Evolutionary conservation across 2,888 invertebrate genomes (phyloP), one percentile per base, ranked within the genome.

Genomic region (Cremastinae sp.): DNA sequence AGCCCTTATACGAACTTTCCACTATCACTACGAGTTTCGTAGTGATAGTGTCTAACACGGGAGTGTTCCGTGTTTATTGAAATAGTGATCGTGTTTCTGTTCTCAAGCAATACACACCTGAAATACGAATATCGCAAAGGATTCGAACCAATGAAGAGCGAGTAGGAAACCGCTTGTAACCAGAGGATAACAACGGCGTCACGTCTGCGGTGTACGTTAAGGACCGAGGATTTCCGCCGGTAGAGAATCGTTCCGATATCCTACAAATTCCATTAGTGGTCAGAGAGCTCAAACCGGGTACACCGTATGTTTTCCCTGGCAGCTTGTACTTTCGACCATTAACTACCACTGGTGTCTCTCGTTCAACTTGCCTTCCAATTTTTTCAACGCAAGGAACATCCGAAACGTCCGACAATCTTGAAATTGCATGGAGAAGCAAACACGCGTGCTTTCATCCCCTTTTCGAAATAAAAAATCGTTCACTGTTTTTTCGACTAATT

Each of bases 211-310:
- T 28, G 28, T 14, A 51, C 35, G 47, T 14, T 41, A 9, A 43
- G 68, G 43, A 61, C 12, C 43, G 43, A 22, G 14, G 20, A n/a
- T 12, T 35, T 47, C 28, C 53, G 39, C 53, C 59, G 61, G 66
- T 45, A 66, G 47, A 68, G 39, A 74, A 55, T 55, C 66, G 41
- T 61, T 74, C 47, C 53, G 73, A 61, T 66, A 66, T 61, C 66
- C 59, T 66, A 55, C 66, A 47, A 74, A 66, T 61, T 55, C 73
- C 66, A 66, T 66, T 74, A 74, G 61, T 39, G 61, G 47, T 47
- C 58, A 28, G 22, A 22, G 66, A 66, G 59, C 22, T 53, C 37
- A 14, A 59, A 10, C 14, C 43, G 65, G 58, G 58, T 56, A 68
- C 56, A 59, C 43, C 35, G 41, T 51, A 39, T 59, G 53, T 73